Evolutionary conservation across 1,140 invertebrate genomes (phyloP), one percentile per base, ranked within the genome.

Genomic region (Muscidifurax raptorellus): DNA sequence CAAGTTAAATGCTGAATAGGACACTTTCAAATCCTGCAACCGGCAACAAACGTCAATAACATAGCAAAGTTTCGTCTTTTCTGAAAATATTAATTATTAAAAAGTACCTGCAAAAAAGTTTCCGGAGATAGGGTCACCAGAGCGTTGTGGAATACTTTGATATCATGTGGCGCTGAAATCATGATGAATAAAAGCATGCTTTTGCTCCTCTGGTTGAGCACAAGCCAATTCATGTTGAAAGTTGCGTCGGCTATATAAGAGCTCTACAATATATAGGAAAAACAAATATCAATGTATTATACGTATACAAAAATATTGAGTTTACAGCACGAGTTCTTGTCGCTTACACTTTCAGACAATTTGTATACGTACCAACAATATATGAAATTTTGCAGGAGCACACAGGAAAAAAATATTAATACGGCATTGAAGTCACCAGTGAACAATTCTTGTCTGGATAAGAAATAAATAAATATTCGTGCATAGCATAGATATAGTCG

Each of bases 151-250:
- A 88, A 86, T 44, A 90, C 85, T 72, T 74, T 80, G 0, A 89
- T 80, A 0, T 87, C 83, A 52, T 13, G 82, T 2, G 52, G 86
- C 9, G 86, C 80, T 82, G 86, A 85, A 0, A 44, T 25, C 75
- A 90, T 89, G n/a, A 90, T 82, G 13, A 89, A 59, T 13, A 77
- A n/a, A 15, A 90, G 72, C 77, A 81, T 79, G 27, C 87, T 88
- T 40, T 82, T 86, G 40, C 87, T 75, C 25, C 79, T 47, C 12
- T 12, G 22, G 0, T 76, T 44, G 27, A 90, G 74, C 13, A 66
- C 30, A 5, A 72, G 66, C 90, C 90, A 90, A n/a, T 90, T 85
- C 88, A 90, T 90, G 9, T 87, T 82, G 22, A 89, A 90, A 79
- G 90, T 79, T 12, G 87, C 87, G 18, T 77, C 74, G 13, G 83